Conservation (phyloP, 2,797 vertebrate species). For the Micropoecilia bifurca region DNA sequence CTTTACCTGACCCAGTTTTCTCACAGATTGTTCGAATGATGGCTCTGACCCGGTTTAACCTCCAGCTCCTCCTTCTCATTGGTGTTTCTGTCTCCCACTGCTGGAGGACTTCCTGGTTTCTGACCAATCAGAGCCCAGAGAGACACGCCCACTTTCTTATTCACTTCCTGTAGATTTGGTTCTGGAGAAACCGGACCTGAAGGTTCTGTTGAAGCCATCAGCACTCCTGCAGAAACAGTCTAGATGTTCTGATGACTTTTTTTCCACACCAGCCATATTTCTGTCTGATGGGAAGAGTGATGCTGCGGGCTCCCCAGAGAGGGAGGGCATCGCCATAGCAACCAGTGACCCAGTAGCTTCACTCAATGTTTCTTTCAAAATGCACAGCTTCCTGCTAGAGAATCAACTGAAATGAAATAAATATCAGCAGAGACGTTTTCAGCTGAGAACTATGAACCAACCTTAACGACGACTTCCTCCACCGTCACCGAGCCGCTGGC, state of each 20-base stretch:
- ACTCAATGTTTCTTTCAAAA: not conserved
- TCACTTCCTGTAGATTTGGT: not conserved
- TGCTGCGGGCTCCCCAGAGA: not conserved
- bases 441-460: slow-evolving; percentile 51
- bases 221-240: too few species aligned
- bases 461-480: slow-evolving; percentile 92
- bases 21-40: not conserved
- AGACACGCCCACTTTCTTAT: not conserved
- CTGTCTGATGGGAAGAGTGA: not conserved
- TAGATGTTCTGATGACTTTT: too few species aligned
- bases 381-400: not conserved
- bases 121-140: not conserved
- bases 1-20: too few species aligned
- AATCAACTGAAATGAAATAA: not conserved
- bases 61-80: not conserved
- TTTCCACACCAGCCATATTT: not conserved
- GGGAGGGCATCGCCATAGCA: not conserved
- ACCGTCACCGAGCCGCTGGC: slow-evolving; percentile 82
- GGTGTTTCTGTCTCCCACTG: not conserved
- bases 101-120: not conserved
- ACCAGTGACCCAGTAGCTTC: not conserved
- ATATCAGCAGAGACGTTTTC: not conserved
- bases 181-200: not conserved
- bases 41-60: not conserved
- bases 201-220: not conserved